Percentiles rank a stretch among this genome's conserved stretches.
phyloP scores from a whole-genome alignment of 2,797 vertebrate species.

The Catharus ustulatus region DNA sequence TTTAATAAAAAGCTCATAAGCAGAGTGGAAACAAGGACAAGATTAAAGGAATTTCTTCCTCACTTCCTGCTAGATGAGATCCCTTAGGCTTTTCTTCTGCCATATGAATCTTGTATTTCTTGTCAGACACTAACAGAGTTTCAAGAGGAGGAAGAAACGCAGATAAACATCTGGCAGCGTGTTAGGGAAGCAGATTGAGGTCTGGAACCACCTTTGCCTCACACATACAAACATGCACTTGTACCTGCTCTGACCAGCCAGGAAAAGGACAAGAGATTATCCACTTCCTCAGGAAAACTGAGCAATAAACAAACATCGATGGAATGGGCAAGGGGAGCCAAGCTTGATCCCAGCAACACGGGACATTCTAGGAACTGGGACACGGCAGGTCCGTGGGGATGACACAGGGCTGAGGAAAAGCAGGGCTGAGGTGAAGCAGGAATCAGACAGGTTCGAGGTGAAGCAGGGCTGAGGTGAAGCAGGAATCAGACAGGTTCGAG shows the following conservation, averaged over 20 bases:
- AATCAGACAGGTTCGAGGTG: background rate
- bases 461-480: no score
- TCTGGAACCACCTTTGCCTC: background rate
- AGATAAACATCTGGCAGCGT: background rate
- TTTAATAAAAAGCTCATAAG: constrained; percentile 43
- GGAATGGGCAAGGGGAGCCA: background rate
- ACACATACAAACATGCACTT: background rate
- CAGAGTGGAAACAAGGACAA: constrained; percentile 54
- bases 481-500: background rate
- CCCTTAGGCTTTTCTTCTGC: constrained; percentile 14
- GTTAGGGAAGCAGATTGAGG: background rate
- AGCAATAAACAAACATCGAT: background rate
- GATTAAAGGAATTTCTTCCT: constrained; percentile 56
- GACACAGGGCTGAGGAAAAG: no score
- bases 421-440: background rate
- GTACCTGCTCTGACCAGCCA: background rate
- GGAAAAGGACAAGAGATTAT: background rate
- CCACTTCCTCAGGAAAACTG: background rate
- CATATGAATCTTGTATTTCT: constrained; percentile 30
- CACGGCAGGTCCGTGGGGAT: fast-evolving
- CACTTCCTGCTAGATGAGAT: constrained; percentile 29
- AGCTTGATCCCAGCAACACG: fast-evolving
- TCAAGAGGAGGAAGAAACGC: constrained; percentile 24
- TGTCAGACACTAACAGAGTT: background rate
- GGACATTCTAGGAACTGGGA: no score